Base-by-base conservation (phyloP, 2,888 invertebrate genomes). In the Apotomis betuletana region DNA sequence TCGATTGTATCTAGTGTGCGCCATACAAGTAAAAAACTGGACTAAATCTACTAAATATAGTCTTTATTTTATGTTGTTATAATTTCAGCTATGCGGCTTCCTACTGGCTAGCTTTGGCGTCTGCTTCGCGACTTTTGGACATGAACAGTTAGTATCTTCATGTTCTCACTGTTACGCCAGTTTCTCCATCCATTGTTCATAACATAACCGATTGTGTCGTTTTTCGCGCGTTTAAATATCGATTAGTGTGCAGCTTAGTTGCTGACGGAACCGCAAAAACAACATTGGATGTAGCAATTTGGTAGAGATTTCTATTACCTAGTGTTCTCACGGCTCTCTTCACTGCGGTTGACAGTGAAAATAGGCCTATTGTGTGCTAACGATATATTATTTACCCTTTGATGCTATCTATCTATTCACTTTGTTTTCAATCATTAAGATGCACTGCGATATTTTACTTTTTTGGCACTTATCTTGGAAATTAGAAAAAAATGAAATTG, bases 91-190 rank as follows among this genome's bases (percentile, higher is more conserved):
- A 77, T 85, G 88, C 89, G 87, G 90, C 82, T 83, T 89, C 77
- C 88, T 92, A 77, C 89, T 91, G 86, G 89, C 90, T 86, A 83
- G 87, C 86, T 79, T 90, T 87, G 91, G 90, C 79, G 85, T 90
- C 87, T 88, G 90, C 90, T 81, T 87, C 82, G 92, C 92, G 87
- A 93, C 93, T 86, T 93, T 93, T 85, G 92, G 92, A 85, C 83
- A 86, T 85, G 91, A 92, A 90, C 92, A 92, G 93, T 93, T 87
- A 92, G 93, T 93, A 91, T 88, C 74, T 79, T 81, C 76, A 78
- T 81, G 82, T 80, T 83, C 78, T 75, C 73, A 61, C 57, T 51
- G 74, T 76, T 70, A 65, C 60, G 67, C 52, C 67, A 76, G 73
- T 79, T 79, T 75, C 78, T 76, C 75, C 74, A 77, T 77, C 75